Percentiles rank a stretch among this genome's conserved stretches.
These are phyloP conservation scores for Paelopatides confundens DNA, from an alignment of 53 echinoderm and acorn worm species.

Conservation along the genomic window DNA sequence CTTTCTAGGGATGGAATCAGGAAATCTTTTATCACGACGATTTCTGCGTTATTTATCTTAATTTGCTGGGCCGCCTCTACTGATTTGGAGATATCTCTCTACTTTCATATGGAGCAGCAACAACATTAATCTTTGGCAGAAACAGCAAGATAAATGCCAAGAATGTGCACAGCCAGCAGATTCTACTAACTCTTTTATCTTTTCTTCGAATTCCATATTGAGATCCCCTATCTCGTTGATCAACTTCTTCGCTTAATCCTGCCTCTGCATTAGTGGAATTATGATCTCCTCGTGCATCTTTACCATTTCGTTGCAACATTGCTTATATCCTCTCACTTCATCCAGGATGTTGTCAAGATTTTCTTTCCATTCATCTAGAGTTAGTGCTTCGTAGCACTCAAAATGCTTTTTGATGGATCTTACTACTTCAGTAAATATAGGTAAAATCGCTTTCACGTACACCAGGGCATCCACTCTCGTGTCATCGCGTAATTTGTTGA, in stretches of 20 bases:
- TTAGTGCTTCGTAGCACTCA: conserved; percentile 18
- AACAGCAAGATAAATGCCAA: not conserved
- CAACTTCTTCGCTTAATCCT: conserved; percentile 38
- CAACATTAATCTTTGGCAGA: too few relatives aligned
- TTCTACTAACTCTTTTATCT: not conserved
- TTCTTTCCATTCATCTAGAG: conserved; percentile 18
- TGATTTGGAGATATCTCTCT: not conserved
- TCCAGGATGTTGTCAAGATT: conserved; percentile 6
- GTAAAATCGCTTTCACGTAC: conserved; percentile 20
- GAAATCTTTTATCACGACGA: not conserved
- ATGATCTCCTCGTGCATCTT: conserved; percentile 36
- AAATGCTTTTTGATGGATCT: not conserved
- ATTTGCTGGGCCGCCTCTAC: not conserved
- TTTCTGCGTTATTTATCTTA: not conserved
- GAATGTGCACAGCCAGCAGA: not conserved
- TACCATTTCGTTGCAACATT: conserved; percentile 28
- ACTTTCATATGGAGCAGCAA: not conserved
- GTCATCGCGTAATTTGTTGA: not conserved
- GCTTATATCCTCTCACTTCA: conserved; percentile 32
- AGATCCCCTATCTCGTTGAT: not conserved
- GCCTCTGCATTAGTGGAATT: conserved; percentile 11
- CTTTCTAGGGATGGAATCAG: not conserved
- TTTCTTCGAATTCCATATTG: not conserved
- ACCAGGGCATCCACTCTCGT: not conserved
- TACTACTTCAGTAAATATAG: not conserved